A percentile compares a stretch with the other conserved stretches of the same genome.
These are phyloP conservation scores for Eudyptes chrysolophus DNA, from an alignment of 2,113 vertebrate species.

Conservation along the genomic window DNA sequence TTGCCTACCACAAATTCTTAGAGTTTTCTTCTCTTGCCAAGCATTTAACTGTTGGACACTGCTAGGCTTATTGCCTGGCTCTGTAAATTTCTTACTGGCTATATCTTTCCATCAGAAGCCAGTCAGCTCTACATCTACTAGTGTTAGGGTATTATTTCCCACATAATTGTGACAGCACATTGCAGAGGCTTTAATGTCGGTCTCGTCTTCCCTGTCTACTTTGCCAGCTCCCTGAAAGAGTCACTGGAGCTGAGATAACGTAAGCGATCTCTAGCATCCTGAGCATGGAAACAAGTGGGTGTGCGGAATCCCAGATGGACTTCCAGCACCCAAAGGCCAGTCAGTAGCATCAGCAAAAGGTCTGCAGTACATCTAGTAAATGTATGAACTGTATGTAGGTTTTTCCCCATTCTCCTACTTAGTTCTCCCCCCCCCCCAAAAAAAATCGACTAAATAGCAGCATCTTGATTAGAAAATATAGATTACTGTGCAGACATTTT, in stretches of 20 bases:
- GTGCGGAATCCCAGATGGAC: not conserved
- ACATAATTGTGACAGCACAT: not conserved
- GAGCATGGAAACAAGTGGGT: not conserved
- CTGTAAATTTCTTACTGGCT: not conserved
- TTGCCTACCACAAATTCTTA: not conserved
- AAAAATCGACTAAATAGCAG: not conserved
- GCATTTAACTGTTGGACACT: not conserved
- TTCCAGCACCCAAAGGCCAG: not conserved
- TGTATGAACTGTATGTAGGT: not conserved
- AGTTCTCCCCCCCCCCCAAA: not conserved
- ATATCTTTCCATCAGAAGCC: not conserved
- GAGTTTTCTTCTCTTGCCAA: not conserved
- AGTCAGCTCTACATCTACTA: not conserved
- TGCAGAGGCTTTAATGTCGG: not conserved
- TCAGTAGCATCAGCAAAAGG: not conserved
- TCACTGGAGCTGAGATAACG: not conserved
- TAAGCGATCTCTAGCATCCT: not conserved
- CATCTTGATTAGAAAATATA: not conserved
- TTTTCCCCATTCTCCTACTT: not conserved
- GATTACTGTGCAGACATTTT: not conserved
- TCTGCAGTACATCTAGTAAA: not conserved
- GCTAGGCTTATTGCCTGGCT: not conserved
- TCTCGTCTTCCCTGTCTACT: not conserved
- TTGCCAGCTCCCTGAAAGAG: not conserved
- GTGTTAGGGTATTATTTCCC: not conserved